Evolutionary conservation across 2,797 vertebrate genomes (phyloP).

Genomic region (Sphenodon punctatus): DNA sequence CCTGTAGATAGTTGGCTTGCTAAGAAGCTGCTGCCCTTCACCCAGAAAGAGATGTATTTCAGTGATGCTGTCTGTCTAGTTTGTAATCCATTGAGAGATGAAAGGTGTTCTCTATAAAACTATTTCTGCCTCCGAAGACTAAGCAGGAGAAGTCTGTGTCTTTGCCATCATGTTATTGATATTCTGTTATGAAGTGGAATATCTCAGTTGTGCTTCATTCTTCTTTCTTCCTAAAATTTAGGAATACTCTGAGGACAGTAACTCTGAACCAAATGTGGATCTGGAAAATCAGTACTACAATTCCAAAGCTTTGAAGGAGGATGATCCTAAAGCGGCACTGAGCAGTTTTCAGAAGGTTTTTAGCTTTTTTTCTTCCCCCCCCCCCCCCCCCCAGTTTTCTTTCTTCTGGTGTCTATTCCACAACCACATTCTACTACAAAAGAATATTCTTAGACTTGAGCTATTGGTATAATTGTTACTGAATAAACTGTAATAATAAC

Average conservation of each 20-base stretch:
- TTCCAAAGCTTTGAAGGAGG: conserved; percentile 93
- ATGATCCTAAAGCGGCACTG: conserved; percentile 91
- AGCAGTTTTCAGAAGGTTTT: conserved; percentile 91
- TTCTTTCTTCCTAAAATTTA: conserved; percentile 47
- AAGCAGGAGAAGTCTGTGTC: background rate
- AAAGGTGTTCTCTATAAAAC: background rate
- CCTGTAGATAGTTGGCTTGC: background rate
- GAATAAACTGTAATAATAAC: background rate
- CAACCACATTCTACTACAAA: background rate
- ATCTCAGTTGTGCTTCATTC: background rate
- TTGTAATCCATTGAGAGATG: background rate
- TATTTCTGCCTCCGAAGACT: fast-evolving
- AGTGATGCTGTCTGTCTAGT: background rate
- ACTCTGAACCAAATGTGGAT: conserved; percentile 93
- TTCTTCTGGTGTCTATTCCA: no score
- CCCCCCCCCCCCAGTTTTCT: no score
- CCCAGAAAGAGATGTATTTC: background rate
- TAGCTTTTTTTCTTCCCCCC: background rate
- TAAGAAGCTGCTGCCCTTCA: background rate
- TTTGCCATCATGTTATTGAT: background rate
- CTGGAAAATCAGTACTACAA: conserved; percentile 96
- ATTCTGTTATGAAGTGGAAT: no score
- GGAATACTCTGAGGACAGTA: conserved; percentile 94
- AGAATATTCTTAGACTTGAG: background rate
- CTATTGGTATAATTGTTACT: background rate